A percentile compares a stretch with the other conserved stretches of the same genome.
These are phyloP conservation scores for Bellardia pandia DNA, from an alignment of 2,888 invertebrate species.

Conservation along the genomic window DNA sequence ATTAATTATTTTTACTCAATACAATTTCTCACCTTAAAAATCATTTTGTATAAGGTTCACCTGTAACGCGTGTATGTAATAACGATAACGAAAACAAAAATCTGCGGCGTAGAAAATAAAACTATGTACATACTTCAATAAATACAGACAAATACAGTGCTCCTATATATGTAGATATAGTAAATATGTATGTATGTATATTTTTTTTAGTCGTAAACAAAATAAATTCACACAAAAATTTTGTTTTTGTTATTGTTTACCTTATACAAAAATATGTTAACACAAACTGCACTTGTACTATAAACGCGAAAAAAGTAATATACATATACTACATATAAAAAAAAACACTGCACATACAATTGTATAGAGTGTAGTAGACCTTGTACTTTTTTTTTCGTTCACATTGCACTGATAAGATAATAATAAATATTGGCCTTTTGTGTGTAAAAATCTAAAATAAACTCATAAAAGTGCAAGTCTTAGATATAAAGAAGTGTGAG, in stretches of 20 bases:
- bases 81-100: no score
- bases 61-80: not conserved
- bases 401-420: constrained; percentile 41
- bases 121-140: not conserved
- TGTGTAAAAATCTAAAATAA: constrained; percentile 39
- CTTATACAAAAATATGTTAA: not conserved
- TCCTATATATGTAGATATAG: not conserved
- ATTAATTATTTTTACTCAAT: no score
- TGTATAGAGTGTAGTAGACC: constrained; percentile 34
- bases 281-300: constrained; percentile 18
- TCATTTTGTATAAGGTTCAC: not conserved
- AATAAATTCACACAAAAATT: constrained; percentile 42
- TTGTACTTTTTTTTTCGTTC: constrained; percentile 32
- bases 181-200: not conserved
- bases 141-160: not conserved
- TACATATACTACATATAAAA: not conserved
- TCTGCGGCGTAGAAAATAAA: not conserved
- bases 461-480: constrained; percentile 26
- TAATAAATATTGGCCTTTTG: not conserved
- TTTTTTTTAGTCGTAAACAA: constrained; percentile 23
- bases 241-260: not conserved
- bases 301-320: not conserved
- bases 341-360: not conserved
- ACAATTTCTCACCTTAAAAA: no score
- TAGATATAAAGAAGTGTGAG: not conserved